Evolutionary conservation across 2,888 invertebrate species (phyloP).

Genomic region (Oscheius sp.): DNA sequence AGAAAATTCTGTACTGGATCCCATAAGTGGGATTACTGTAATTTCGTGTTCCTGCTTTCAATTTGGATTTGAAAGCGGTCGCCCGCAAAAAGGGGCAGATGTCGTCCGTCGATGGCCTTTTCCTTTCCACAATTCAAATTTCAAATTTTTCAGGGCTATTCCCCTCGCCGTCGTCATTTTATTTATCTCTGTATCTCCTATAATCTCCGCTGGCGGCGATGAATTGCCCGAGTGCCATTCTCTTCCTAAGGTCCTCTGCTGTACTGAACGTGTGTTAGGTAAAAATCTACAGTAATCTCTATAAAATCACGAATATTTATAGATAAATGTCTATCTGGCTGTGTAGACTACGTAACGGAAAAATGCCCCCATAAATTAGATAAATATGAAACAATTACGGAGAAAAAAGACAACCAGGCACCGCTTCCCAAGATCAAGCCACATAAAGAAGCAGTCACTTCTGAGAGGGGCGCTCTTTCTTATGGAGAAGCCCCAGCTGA

Average conservation of each 20-base stretch:
- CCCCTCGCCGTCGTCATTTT: constrained; percentile 7
- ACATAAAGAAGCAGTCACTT: not conserved
- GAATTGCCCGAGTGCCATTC: constrained; percentile 66
- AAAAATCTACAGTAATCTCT: not conserved
- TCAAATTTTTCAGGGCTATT: constrained; percentile 19
- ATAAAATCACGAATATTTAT: not conserved
- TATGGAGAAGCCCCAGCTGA: constrained; percentile 37
- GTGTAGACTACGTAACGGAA: constrained; percentile 67
- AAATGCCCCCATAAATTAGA: constrained; percentile 69
- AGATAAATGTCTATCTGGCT: constrained; percentile 70
- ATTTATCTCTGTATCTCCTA: constrained; percentile 38
- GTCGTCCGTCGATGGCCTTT: not conserved
- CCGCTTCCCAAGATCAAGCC: not conserved
- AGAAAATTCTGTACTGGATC: no score
- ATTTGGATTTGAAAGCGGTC: no score
- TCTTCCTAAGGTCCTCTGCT: constrained; percentile 70
- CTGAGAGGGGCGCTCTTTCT: not conserved
- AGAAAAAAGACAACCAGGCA: constrained; percentile 4
- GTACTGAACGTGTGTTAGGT: constrained; percentile 70
- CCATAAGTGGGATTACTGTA: no score
- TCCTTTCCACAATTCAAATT: not conserved
- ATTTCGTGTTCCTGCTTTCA: no score
- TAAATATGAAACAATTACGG: constrained; percentile 60
- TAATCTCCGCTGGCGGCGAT: constrained; percentile 50
- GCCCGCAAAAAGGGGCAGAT: not conserved